Evolutionary conservation across 2,888 invertebrate species (phyloP), one percentile per base, ranked within the genome.

Genomic region (Drosophila paramelanica): DNA sequence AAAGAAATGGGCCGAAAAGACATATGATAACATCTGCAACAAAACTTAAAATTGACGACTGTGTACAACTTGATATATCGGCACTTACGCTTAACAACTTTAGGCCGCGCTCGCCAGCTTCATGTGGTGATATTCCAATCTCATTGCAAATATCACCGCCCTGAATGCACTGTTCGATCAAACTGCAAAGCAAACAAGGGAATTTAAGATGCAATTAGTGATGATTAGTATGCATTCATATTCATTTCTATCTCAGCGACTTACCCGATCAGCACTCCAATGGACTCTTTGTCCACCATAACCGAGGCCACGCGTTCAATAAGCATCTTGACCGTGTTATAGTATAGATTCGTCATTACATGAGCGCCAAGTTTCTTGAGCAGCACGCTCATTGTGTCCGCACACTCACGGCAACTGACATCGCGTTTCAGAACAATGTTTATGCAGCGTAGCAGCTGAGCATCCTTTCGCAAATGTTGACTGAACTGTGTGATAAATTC

Each of bases 281-380:
- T 94, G 0, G 98, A 96, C 73, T 96, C 96, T 85, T 96, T 96
- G 91, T 99, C 99, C 11, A 99, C 96, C 96, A 99, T 97, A 5
- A 99, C 98, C 0, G 98, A 98, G 73, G 98, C 98, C 13, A 98
- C 96, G 65, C 99, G 94, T 92, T 99, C 99, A 62, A 99, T 93
- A 49, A 99, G 92, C 95, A 97, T 97, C 93, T 99, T 99, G 42
- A 99, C 97, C 1, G 98, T 98, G 91, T 98, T 98, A 93, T 98
- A 98, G 92, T 98, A 97, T 38, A 98, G 93, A 93, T 98, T 98
- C 2, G 98, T 98, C 96, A 98, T 98, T 3, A 98, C 96, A 0
- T 98, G 98, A 88, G 97, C 96, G 0, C 98, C 99, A 3, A 99
- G 94, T 92, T 98, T 98, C 92, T 98, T 98, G 57, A 99, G 93